Evolutionary conservation across 2,113 vertebrate genomes (phyloP).

Genomic region (Tamias sibiricus): DNA sequence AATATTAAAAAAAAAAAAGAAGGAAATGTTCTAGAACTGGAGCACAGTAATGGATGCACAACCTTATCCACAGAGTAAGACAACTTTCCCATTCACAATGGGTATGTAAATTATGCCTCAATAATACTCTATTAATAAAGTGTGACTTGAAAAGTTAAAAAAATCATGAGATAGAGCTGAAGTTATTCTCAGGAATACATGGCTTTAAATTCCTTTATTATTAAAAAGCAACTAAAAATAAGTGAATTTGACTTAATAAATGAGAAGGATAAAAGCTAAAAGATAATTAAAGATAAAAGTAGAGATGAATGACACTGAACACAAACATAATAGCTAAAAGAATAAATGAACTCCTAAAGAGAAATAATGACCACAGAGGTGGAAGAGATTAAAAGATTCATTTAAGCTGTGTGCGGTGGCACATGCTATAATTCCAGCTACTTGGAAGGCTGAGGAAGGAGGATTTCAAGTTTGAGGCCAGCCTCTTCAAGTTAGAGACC

Average conservation of each 20-base stretch:
- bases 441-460: too few species aligned
- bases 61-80: neutral
- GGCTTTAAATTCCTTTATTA: slow-evolving; percentile 2
- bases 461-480: too few species aligned
- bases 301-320: neutral
- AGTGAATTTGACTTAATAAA: neutral
- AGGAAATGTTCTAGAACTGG: neutral
- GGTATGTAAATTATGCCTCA: neutral
- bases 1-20: too few species aligned
- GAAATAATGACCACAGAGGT: neutral
- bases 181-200: neutral
- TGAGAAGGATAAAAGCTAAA: neutral
- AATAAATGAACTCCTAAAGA: neutral
- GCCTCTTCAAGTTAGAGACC: too few species aligned
- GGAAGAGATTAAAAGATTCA: neutral
- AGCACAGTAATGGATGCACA: neutral
- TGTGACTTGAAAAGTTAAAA: neutral
- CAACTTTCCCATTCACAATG: neutral
- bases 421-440: too few species aligned
- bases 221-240: slow-evolving; percentile 27
- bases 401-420: too few species aligned
- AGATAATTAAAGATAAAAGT: neutral
- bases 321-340: neutral
- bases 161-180: neutral
- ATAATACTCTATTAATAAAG: neutral